These are phyloP conservation scores for Drosophila nannoptera DNA, from an alignment of 1,140 invertebrate species.

Conservation along the genomic window DNA sequence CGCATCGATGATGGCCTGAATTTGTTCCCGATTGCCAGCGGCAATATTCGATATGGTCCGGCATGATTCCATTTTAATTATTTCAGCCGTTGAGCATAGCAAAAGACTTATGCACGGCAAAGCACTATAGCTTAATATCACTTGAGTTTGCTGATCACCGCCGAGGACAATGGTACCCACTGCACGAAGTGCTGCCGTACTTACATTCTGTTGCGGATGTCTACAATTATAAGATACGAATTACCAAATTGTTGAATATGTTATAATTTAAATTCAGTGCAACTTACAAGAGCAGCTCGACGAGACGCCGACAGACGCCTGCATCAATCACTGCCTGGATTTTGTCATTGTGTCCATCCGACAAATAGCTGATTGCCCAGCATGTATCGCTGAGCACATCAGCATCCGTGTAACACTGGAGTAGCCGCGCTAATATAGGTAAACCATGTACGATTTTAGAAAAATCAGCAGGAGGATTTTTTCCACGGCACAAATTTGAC, in stretches of 20 bases:
- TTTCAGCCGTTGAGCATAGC: slow-evolving; percentile 89
- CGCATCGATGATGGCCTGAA: slow-evolving; percentile 96
- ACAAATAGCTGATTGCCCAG: slow-evolving; percentile 96
- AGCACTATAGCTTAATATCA: slow-evolving; percentile 94
- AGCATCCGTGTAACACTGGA: slow-evolving; percentile 93
- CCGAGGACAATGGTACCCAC: slow-evolving; percentile 99
- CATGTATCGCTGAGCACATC: slow-evolving; percentile 97
- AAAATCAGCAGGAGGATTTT: slow-evolving; percentile 97
- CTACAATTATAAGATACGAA: slow-evolving; percentile 79
- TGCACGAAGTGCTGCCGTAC: slow-evolving; percentile 96
- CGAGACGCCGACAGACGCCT: slow-evolving; percentile 94
- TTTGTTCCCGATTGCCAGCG: slow-evolving; percentile 96
- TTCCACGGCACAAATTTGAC: slow-evolving; percentile 97
- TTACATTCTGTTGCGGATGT: slow-evolving; percentile 93
- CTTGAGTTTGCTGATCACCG: slow-evolving; percentile 97
- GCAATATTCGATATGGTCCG: slow-evolving; percentile 99
- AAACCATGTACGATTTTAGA: slow-evolving; percentile 90
- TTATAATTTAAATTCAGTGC: neutral
- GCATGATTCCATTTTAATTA: slow-evolving; percentile 96
- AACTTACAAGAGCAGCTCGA: slow-evolving; percentile 93
- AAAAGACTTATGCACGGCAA: slow-evolving; percentile 91
- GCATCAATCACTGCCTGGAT: slow-evolving; percentile 98
- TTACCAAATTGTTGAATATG: neutral
- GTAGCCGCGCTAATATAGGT: slow-evolving; percentile 90
- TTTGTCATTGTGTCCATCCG: slow-evolving; percentile 98